phyloP scores from a whole-genome alignment of 2,888 invertebrate species.

The Onthophagus sagittarius region DNA sequence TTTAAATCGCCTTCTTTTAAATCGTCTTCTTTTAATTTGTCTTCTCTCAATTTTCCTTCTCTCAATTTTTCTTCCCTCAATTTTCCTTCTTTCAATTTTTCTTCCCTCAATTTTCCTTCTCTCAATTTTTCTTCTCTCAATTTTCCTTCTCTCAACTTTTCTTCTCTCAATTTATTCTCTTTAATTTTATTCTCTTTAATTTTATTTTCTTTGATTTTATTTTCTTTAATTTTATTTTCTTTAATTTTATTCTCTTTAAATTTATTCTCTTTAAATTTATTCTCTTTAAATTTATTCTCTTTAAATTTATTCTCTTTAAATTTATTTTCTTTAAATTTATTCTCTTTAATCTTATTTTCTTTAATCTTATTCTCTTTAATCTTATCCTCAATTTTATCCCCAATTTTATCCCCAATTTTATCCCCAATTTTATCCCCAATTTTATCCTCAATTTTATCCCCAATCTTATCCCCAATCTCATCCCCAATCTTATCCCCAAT shows the following conservation, averaged over 20 bases:
- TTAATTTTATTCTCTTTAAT: conserved; percentile 36
- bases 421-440: too few species aligned
- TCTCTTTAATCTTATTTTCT: background rate
- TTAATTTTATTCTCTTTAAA: background rate
- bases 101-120: conserved; percentile 21
- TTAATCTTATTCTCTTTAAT: too few species aligned
- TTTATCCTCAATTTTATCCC: too few species aligned
- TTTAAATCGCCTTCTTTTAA: too few species aligned
- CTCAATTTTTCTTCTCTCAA: conserved; percentile 36
- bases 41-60: too few species aligned
- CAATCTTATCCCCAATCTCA: too few species aligned
- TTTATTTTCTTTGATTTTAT: conserved; percentile 25
- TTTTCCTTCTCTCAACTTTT: conserved; percentile 31
- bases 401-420: too few species aligned
- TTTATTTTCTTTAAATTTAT: conserved; percentile 1
- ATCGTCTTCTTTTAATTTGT: too few species aligned
- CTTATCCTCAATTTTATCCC: too few species aligned
- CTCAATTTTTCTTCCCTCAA: too few species aligned
- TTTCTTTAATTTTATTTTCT: background rate
- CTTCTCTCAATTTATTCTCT: conserved; percentile 35
- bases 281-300: background rate
- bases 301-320: background rate
- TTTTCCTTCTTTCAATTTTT: too few species aligned
- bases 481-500: too few species aligned
- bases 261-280: background rate